Evolutionary conservation across 92 coral and sea anemone species (phyloP).

Genomic region (Hydrozoanthus gracilis): DNA sequence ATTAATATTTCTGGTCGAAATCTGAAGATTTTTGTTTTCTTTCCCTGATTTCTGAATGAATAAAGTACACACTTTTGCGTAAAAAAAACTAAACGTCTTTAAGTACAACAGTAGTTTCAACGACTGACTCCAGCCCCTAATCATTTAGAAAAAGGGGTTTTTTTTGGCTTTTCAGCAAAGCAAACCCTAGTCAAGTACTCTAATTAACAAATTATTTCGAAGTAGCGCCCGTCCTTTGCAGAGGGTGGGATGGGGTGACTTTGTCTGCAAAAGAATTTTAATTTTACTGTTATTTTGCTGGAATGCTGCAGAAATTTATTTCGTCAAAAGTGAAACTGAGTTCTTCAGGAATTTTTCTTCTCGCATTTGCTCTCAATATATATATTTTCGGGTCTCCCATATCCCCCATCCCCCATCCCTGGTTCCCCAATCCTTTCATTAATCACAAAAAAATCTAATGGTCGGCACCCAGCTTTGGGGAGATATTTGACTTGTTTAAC

Average conservation of each 20-base stretch:
- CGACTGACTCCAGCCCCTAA: conserved; percentile 19
- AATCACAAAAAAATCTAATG: no score
- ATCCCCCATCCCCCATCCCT: no score
- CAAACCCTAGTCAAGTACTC: conserved; percentile 2
- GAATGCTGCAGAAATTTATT: conserved; percentile 6
- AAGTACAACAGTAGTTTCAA: conserved; percentile 9
- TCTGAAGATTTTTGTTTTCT: not conserved
- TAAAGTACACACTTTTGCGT: conserved; percentile 8
- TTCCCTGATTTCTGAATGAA: conserved; percentile 8
- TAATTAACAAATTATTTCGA: not conserved
- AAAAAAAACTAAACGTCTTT: conserved; percentile 9
- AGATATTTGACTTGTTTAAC: no score
- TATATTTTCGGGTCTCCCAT: no score
- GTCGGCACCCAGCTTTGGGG: no score
- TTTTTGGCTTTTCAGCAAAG: conserved; percentile 11
- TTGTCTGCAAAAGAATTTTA: not conserved
- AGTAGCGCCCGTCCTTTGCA: conserved; percentile 10
- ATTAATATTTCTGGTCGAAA: conserved; percentile 4
- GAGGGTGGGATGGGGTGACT: conserved; percentile 1
- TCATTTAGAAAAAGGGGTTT: not conserved
- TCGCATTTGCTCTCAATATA: not conserved
- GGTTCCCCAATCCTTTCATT: no score
- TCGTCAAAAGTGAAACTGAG: conserved; percentile 4
- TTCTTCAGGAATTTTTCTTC: not conserved
- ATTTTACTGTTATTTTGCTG: conserved; percentile 4